Conservation (phyloP, 2,888 invertebrate species). For the Neocrepidodera transversa region DNA sequence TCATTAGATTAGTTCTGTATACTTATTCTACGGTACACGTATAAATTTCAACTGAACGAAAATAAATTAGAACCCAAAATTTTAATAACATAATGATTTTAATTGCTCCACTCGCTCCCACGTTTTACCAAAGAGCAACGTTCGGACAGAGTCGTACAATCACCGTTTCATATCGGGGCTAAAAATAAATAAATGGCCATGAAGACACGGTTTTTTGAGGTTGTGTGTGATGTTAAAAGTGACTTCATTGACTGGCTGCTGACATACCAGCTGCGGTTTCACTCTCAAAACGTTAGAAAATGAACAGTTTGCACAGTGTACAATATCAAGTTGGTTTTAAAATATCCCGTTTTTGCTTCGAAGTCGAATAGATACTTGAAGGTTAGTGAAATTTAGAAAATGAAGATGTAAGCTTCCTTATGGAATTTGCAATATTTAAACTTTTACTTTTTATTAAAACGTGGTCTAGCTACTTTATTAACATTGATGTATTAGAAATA, state of each 20-base stretch:
- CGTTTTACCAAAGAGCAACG: too few species aligned
- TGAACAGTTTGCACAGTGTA: conserved; percentile 47
- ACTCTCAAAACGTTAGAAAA: conserved; percentile 43
- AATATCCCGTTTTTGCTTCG: conserved; percentile 47
- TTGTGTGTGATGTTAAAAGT: conserved; percentile 20
- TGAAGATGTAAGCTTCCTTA: not conserved
- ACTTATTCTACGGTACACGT: too few species aligned
- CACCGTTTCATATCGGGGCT: conserved; percentile 23
- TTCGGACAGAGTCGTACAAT: conserved; percentile 29
- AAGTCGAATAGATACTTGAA: conserved; percentile 44
- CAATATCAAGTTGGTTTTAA: conserved; percentile 44
- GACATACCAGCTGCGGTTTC: conserved; percentile 31
- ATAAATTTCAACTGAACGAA: too few species aligned
- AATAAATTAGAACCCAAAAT: too few species aligned
- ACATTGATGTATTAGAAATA: not conserved
- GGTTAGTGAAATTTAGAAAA: not conserved
- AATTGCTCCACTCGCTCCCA: too few species aligned
- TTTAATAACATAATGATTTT: too few species aligned
- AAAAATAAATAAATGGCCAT: conserved; percentile 34
- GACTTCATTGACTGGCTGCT: conserved; percentile 26
- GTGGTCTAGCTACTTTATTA: too few species aligned
- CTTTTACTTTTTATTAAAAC: too few species aligned
- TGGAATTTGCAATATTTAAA: too few species aligned
- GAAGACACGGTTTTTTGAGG: conserved; percentile 17
- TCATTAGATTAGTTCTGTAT: too few species aligned